phyloP scores from a whole-genome alignment of 2,888 invertebrate species.

The Ennomos erosarius region DNA sequence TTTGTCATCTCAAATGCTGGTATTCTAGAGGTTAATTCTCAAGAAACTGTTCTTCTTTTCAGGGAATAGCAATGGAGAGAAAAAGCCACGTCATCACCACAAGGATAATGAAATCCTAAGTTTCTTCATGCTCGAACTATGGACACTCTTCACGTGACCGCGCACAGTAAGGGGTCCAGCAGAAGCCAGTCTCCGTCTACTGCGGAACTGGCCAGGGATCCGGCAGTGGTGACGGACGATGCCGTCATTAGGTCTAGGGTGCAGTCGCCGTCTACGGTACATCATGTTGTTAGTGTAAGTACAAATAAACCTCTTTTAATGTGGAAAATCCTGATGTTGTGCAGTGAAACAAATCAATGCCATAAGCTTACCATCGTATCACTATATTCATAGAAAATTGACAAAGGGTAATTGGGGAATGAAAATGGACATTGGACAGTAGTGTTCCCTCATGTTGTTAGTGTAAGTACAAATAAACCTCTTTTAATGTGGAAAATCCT shows the following conservation, averaged over 20 bases:
- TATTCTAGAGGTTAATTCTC: no score
- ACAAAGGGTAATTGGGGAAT: no score
- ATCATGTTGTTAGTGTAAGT: slow-evolving; percentile 75
- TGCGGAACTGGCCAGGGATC: slow-evolving; percentile 76
- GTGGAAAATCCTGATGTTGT: no score
- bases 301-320: not conserved
- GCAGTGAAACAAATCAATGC: no score
- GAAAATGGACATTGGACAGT: no score
- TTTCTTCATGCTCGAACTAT: slow-evolving; percentile 49
- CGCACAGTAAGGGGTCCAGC: slow-evolving; percentile 86
- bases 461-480: slow-evolving; percentile 52
- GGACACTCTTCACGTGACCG: slow-evolving; percentile 77
- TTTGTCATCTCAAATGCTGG: no score
- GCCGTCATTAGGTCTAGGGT: slow-evolving; percentile 76
- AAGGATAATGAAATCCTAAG: slow-evolving; percentile 31
- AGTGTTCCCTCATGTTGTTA: slow-evolving; percentile 60
- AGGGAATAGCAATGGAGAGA: slow-evolving; percentile 35
- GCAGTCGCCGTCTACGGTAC: slow-evolving; percentile 74
- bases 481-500: no score
- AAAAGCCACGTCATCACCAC: slow-evolving; percentile 3
- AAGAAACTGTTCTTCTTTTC: slow-evolving; percentile 11
- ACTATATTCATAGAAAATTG: no score
- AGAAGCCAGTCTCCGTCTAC: slow-evolving; percentile 86
- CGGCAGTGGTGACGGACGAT: slow-evolving; percentile 73
- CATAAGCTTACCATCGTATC: no score